A percentile compares a stretch with the other conserved stretches of the same genome.
Conservation (phyloP, 2,888 invertebrate species). For the Tinea pellionella region DNA sequence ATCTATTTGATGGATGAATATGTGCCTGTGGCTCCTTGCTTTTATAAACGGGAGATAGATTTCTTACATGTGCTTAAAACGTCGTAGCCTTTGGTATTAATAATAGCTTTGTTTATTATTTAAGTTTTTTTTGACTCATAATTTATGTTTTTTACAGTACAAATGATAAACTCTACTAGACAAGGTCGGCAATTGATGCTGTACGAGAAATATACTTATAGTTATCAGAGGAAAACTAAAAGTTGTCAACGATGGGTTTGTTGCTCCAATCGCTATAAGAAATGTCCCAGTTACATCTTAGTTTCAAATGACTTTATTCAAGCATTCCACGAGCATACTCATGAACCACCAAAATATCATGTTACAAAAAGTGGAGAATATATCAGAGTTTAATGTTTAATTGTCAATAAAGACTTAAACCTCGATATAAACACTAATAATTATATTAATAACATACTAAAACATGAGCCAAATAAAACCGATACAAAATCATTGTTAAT, state of each 20-base stretch:
- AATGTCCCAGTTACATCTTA: neutral
- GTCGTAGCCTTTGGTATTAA: neutral
- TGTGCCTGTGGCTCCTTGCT: too few relatives aligned
- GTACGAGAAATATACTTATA: neutral
- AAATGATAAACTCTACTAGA: too few relatives aligned
- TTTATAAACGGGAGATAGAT: too few relatives aligned
- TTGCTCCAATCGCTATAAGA: neutral
- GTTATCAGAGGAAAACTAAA: neutral
- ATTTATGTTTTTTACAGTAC: neutral
- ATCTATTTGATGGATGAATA: too few relatives aligned
- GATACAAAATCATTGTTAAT: too few relatives aligned
- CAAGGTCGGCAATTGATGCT: too few relatives aligned
- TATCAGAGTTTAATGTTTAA: neutral
- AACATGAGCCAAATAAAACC: too few relatives aligned
- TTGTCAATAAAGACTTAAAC: too few relatives aligned
- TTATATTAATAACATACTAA: too few relatives aligned
- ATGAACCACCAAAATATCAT: neutral
- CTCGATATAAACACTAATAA: too few relatives aligned
- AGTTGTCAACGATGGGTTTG: neutral
- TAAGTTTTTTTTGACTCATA: neutral
- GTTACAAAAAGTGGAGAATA: neutral
- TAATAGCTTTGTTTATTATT: too few relatives aligned
- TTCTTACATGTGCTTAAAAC: too few relatives aligned
- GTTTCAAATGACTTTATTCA: neutral
- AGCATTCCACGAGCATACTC: neutral